Conservation (phyloP, 2,113 vertebrate genomes). For the Antechinus flavipes region DNA sequence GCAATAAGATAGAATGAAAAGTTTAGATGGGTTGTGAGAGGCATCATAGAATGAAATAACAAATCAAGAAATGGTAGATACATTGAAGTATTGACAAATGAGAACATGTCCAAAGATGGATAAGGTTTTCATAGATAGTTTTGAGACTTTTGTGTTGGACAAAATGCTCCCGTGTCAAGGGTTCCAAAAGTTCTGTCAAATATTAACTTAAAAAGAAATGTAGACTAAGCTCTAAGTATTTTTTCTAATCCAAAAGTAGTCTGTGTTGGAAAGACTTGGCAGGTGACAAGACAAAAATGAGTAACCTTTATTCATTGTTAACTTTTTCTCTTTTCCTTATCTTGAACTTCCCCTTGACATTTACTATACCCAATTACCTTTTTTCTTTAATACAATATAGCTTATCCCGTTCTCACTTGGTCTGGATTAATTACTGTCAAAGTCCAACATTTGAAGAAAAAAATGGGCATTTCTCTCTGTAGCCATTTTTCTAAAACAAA, state of each 20-base stretch:
- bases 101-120: background rate
- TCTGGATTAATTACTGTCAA: constrained; percentile 48
- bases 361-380: constrained; percentile 23
- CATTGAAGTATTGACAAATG: background rate
- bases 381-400: constrained; percentile 5
- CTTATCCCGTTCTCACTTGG: constrained; percentile 3
- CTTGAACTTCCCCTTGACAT: background rate
- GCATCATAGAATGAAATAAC: background rate
- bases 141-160: too few relatives aligned
- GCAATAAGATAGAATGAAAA: background rate
- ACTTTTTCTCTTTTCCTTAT: background rate
- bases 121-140: too few relatives aligned
- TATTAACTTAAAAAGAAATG: too few relatives aligned
- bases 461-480: background rate
- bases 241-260: too few relatives aligned
- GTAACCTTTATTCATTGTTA: background rate
- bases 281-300: accelerated
- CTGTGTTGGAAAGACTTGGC: background rate
- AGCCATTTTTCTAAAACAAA: background rate
- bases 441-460: constrained; percentile 39
- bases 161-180: too few relatives aligned
- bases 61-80: background rate
- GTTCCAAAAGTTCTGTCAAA: too few relatives aligned
- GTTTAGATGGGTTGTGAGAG: background rate
- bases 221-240: too few relatives aligned